These are phyloP conservation scores for Notarius quadriscutis DNA, from an alignment of 2,113 vertebrate species.

Conservation along the genomic window DNA sequence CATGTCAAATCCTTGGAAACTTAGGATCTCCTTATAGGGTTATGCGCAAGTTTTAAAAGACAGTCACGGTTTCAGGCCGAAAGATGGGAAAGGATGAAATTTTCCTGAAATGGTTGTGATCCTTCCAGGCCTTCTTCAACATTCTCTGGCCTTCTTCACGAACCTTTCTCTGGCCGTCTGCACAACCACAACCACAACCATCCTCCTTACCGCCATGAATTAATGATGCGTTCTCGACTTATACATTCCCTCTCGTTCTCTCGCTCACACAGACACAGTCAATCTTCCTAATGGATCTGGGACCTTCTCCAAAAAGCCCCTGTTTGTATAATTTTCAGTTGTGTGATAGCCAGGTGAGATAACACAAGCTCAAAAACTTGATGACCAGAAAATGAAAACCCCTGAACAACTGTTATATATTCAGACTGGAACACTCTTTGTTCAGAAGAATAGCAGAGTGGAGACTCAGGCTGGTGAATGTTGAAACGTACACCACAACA, in stretches of 20 bases:
- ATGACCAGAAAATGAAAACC: conserved; percentile 41
- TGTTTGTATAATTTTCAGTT: conserved; percentile 47
- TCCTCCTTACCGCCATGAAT: conserved; percentile 35
- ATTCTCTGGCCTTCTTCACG: conserved; percentile 13
- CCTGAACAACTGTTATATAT: conserved; percentile 15
- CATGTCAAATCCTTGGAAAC: neutral
- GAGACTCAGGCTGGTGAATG: neutral
- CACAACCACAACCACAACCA: conserved; percentile 18
- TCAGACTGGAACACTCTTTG: conserved; percentile 33
- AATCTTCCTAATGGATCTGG: conserved; percentile 51
- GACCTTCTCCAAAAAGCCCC: conserved; percentile 46
- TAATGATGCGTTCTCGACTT: conserved; percentile 36
- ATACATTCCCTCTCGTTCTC: conserved; percentile 12
- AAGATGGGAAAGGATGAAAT: conserved; percentile 11
- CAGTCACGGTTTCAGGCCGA: neutral
- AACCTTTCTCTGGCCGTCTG: conserved; percentile 17
- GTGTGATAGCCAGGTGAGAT: conserved; percentile 54
- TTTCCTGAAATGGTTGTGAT: conserved; percentile 22
- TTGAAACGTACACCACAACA: conserved; percentile 34
- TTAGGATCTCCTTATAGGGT: neutral
- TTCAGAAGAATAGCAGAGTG: conserved; percentile 24
- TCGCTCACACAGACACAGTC: conserved; percentile 25
- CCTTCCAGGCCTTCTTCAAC: neutral
- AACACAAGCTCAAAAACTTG: conserved; percentile 39
- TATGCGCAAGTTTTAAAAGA: neutral